Conservation (phyloP, 2,797 vertebrate species). For the Cryptoprocta ferox region DNA sequence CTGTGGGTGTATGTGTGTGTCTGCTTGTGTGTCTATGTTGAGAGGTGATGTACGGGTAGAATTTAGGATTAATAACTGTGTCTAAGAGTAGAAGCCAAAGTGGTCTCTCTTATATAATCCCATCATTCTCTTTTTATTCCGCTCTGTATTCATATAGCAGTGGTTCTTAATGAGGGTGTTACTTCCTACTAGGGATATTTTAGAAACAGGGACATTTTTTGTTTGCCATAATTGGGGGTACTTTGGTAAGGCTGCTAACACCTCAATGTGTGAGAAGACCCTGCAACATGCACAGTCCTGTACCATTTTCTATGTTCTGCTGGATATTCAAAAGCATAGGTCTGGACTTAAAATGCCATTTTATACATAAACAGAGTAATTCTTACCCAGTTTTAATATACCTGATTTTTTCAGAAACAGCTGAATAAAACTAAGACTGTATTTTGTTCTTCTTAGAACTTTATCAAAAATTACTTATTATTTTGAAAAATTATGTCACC, state of each 20-base stretch:
- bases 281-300: neutral
- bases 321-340: neutral
- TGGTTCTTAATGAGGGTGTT: neutral
- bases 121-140: neutral
- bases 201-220: neutral
- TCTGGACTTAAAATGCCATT: neutral
- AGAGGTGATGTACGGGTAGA: neutral
- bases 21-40: neutral
- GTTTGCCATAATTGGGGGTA: neutral
- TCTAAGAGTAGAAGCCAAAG: constrained; percentile 4
- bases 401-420: neutral
- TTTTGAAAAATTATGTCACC: neutral
- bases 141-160: neutral
- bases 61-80: neutral
- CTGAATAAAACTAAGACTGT: neutral
- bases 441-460: neutral
- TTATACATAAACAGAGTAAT: neutral
- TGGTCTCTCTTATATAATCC: neutral
- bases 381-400: neutral
- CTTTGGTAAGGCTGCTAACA: neutral
- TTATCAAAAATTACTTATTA: neutral
- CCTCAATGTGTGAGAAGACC: neutral
- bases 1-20: neutral
- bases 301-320: neutral
- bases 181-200: neutral